These are phyloP conservation scores for Holothuria glaberrima DNA, from an alignment of 35 echinoderm and acorn worm species.

Conservation along the genomic window DNA sequence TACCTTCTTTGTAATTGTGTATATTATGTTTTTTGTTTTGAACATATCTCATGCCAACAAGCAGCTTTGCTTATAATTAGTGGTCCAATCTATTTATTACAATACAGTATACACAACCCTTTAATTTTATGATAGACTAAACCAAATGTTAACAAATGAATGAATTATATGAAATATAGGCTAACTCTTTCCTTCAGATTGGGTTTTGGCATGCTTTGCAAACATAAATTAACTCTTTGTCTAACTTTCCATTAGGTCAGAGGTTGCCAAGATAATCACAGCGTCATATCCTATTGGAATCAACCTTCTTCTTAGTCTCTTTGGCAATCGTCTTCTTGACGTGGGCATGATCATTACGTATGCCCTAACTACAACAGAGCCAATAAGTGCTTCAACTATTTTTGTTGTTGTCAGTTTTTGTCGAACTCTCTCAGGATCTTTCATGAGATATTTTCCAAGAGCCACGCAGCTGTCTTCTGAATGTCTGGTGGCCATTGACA, in stretches of 20 bases:
- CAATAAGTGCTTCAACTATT: slow-evolving; percentile 59
- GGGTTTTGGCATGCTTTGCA: neutral
- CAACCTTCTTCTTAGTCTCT: slow-evolving; percentile 62
- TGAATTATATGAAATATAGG: no score
- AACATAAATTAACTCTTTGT: neutral
- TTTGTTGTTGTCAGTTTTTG: slow-evolving; percentile 76
- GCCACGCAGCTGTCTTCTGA: slow-evolving; percentile 72
- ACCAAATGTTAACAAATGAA: no score
- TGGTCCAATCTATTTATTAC: no score
- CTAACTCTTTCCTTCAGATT: no score
- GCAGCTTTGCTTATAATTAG: no score
- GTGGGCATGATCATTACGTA: slow-evolving; percentile 80
- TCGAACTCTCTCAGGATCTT: slow-evolving; percentile 34
- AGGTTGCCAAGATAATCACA: slow-evolving; percentile 67
- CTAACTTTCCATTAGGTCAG: slow-evolving; percentile 49
- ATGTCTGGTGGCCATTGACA: slow-evolving; percentile 52
- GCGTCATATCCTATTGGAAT: slow-evolving; percentile 61
- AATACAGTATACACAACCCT: no score
- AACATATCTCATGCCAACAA: no score
- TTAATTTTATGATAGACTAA: no score
- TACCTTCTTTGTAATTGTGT: no score
- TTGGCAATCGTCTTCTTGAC: slow-evolving; percentile 81
- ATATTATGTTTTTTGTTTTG: no score
- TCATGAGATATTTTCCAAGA: slow-evolving; percentile 57
- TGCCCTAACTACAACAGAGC: slow-evolving; percentile 51